These are phyloP conservation scores for Phocides pigmalion DNA, from an alignment of 1,140 invertebrate genomes.

Conservation along the genomic window DNA sequence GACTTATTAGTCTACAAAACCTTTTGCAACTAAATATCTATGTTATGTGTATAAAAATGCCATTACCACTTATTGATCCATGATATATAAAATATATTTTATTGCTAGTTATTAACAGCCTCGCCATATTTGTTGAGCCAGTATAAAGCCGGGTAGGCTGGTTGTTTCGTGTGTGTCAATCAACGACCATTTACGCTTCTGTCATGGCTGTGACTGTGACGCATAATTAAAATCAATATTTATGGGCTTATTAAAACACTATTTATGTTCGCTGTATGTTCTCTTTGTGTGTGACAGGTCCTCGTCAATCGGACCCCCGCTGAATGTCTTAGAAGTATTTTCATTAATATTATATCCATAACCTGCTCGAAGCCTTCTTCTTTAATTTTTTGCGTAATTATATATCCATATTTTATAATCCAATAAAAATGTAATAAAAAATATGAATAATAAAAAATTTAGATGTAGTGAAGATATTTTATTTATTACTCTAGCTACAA, in stretches of 20 bases:
- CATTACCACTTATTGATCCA: not conserved
- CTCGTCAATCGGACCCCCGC: constrained; percentile 6
- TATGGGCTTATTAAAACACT: constrained; percentile 58
- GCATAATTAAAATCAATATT: constrained; percentile 71
- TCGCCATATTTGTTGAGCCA: constrained; percentile 41
- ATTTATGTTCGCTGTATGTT: constrained; percentile 20
- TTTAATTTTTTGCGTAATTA: not conserved
- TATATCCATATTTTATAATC: not conserved
- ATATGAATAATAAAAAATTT: too few relatives aligned
- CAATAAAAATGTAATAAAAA: not conserved
- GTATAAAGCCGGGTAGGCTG: constrained; percentile 33
- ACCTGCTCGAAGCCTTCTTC: not conserved
- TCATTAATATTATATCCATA: constrained; percentile 6
- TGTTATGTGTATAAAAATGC: too few relatives aligned
- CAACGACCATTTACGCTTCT: constrained; percentile 50
- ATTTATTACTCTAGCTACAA: too few relatives aligned
- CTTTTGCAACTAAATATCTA: too few relatives aligned
- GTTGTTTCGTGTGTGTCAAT: constrained; percentile 50
- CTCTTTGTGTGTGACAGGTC: constrained; percentile 8
- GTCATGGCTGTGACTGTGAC: constrained; percentile 45
- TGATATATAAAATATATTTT: constrained; percentile 4
- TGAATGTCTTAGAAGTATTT: constrained; percentile 4
- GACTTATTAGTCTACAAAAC: too few relatives aligned
- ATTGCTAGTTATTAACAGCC: constrained; percentile 11
- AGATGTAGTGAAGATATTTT: too few relatives aligned